Evolutionary conservation across 2,113 vertebrate species (phyloP).

Genomic region (Scomber scombrus): DNA sequence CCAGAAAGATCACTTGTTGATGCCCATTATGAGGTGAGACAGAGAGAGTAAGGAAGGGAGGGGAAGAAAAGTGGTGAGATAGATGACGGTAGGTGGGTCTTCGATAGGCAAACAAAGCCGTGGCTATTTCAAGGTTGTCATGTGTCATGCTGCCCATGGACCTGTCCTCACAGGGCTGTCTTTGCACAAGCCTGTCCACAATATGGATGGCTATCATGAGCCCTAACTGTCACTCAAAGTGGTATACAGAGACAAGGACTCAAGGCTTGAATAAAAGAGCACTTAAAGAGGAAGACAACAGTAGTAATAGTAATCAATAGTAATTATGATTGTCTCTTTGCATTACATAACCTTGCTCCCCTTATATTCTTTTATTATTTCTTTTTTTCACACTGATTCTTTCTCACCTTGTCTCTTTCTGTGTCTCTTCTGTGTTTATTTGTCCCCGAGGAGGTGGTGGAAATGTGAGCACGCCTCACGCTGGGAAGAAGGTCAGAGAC

Average conservation of each 20-base stretch:
- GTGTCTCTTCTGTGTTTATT: constrained; percentile 32
- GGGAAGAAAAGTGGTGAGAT: constrained; percentile 12
- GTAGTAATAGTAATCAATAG: constrained; percentile 2
- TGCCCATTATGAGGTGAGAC: constrained; percentile 36
- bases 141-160: constrained; percentile 66
- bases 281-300: background rate
- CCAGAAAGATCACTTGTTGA: constrained; percentile 65
- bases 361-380: background rate
- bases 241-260: constrained; percentile 1
- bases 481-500: constrained; percentile 61
- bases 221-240: constrained; percentile 51
- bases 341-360: background rate
- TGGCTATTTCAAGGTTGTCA: constrained; percentile 68
- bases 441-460: constrained; percentile 30
- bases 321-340: background rate
- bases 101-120: constrained; percentile 59
- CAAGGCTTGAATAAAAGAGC: constrained; percentile 27
- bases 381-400: background rate
- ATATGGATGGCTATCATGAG: constrained; percentile 59
- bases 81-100: constrained; percentile 9
- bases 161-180: constrained; percentile 52
- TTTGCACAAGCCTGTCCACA: constrained; percentile 61
- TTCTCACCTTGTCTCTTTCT: constrained; percentile 2
- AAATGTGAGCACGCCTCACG: constrained; percentile 34
- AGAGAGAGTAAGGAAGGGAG: background rate